These are phyloP conservation scores for Linnaemya tessellans DNA, from an alignment of 2,888 invertebrate species.

Conservation along the genomic window DNA sequence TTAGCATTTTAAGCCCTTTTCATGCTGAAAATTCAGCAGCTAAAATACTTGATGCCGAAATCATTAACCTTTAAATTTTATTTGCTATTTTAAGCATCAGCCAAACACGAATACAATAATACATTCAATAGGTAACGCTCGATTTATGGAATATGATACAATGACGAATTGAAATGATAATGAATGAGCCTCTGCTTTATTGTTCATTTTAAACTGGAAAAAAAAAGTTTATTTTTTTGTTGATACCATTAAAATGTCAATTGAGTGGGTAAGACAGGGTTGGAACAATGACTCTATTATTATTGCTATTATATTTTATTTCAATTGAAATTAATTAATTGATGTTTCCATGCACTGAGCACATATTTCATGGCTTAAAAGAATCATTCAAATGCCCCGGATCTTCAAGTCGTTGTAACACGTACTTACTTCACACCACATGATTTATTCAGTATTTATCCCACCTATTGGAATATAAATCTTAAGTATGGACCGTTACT, in stretches of 20 bases:
- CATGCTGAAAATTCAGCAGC: neutral
- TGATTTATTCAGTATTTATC: too few species aligned
- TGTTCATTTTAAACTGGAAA: conserved; percentile 11
- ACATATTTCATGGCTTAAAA: too few species aligned
- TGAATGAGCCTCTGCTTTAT: conserved; percentile 1
- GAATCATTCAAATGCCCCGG: too few species aligned
- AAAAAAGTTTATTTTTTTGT: neutral
- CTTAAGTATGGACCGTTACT: too few species aligned
- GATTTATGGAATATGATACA: conserved; percentile 28
- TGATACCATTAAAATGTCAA: conserved; percentile 50
- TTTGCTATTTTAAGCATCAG: conserved; percentile 2
- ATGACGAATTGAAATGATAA: conserved; percentile 18
- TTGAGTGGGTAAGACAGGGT: neutral
- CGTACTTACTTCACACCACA: too few species aligned
- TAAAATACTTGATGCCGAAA: neutral
- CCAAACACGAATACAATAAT: neutral
- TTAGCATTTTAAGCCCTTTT: conserved; percentile 25
- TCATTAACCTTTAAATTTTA: conserved; percentile 42
- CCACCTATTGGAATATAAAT: too few species aligned
- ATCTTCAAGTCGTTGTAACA: too few species aligned
- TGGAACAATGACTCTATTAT: neutral
- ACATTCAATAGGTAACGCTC: neutral
- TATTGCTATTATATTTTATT: neutral
- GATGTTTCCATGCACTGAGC: too few species aligned
- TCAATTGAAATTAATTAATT: neutral